A percentile compares a stretch with the other conserved stretches of the same genome.
Evolutionary conservation across 2,797 vertebrate genomes (phyloP).

Genomic region (Acanthurus lineatus): DNA sequence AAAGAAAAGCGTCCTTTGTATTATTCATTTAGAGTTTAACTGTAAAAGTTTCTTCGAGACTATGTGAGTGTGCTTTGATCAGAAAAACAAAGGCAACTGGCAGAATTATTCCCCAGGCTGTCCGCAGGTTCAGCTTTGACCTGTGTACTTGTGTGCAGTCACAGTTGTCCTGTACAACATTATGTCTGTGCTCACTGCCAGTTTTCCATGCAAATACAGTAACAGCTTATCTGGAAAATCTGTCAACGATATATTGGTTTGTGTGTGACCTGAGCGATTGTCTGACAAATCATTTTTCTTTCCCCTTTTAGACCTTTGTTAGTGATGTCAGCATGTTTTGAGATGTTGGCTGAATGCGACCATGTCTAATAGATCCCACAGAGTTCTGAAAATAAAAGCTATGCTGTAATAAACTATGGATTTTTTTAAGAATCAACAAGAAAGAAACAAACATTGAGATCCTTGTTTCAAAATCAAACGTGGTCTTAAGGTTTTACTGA

Average conservation of each 20-base stretch:
- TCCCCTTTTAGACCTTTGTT: neutral
- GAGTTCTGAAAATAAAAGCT: neutral
- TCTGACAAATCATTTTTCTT: neutral
- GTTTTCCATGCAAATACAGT: too few relatives aligned
- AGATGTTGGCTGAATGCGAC: neutral
- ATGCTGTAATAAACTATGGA: neutral
- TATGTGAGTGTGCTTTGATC: neutral
- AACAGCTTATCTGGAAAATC: too few relatives aligned
- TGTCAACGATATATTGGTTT: too few relatives aligned
- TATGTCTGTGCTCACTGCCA: too few relatives aligned
- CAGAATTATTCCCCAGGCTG: neutral
- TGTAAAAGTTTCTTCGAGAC: neutral
- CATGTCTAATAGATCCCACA: neutral
- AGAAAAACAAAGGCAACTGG: neutral
- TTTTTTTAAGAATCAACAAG: conserved; percentile 4
- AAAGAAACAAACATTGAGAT: conserved; percentile 23
- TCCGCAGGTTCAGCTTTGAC: neutral
- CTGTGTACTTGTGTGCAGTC: neutral
- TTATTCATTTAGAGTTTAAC: too few relatives aligned
- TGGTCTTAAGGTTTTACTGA: conserved; percentile 32
- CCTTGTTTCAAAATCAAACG: conserved; percentile 64
- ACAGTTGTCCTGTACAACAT: neutral
- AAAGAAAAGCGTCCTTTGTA: neutral
- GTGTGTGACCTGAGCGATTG: neutral
- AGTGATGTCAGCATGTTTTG: neutral